Percentiles rank a stretch among this genome's conserved stretches.
phyloP scores from a whole-genome alignment of 2,797 vertebrate genomes.

The Falco berigora region DNA sequence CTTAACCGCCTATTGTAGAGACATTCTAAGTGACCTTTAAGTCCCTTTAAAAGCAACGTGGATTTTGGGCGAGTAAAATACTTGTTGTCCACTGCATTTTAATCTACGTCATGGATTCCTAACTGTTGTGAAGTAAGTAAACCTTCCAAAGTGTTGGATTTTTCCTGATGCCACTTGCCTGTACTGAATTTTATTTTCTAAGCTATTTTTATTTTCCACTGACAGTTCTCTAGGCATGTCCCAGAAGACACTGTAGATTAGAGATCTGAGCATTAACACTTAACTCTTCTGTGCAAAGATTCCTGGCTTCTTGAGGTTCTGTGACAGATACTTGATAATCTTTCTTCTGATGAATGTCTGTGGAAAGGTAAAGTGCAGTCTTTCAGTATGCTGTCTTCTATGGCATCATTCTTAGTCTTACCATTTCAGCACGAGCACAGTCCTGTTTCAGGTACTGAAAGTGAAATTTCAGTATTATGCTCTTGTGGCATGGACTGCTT shows the following conservation, averaged over 20 bases:
- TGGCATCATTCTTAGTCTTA: not conserved
- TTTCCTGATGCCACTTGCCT: not conserved
- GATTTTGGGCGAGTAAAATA: not conserved
- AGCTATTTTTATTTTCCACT: not conserved
- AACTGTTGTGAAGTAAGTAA: not conserved
- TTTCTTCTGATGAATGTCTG: not conserved
- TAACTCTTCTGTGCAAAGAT: not conserved
- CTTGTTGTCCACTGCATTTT: not conserved
- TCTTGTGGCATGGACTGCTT: not conserved
- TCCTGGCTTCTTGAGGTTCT: not conserved
- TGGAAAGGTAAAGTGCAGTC: not conserved
- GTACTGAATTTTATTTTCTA: not conserved
- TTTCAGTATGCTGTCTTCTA: not conserved
- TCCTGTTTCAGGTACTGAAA: not conserved
- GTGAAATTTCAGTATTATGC: not conserved
- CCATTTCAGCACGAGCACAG: not conserved
- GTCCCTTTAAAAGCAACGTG: not conserved
- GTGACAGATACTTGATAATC: not conserved
- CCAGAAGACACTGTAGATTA: not conserved
- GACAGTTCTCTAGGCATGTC: not conserved
- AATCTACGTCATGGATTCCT: not conserved
- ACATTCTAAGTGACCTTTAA: not conserved
- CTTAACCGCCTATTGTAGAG: not conserved
- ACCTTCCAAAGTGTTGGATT: not conserved
- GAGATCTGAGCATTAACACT: not conserved